phyloP scores from a whole-genome alignment of 2,797 vertebrate species.

The Spea hammondii region DNA sequence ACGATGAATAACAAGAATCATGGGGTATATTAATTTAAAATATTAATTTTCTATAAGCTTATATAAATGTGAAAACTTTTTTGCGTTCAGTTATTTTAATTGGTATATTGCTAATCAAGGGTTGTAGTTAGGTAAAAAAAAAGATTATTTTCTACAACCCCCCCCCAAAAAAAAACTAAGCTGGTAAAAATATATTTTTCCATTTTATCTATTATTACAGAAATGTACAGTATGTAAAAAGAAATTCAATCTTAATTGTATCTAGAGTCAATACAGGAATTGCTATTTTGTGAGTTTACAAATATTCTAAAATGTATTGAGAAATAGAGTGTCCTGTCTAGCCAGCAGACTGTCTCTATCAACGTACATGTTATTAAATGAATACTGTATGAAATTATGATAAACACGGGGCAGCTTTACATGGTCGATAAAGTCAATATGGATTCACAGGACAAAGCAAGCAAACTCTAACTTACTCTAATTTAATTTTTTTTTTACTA shows the following conservation, averaged over 20 bases:
- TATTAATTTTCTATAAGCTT: too few species aligned
- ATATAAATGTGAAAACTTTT: too few species aligned
- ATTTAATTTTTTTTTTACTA: too few species aligned
- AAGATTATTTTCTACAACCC: not conserved
- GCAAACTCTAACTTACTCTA: too few species aligned
- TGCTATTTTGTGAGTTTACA: not conserved
- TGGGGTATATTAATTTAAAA: too few species aligned
- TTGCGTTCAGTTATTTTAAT: not conserved
- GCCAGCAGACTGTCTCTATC: too few species aligned
- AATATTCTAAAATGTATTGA: not conserved
- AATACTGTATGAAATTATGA: not conserved
- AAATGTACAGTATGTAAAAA: not conserved
- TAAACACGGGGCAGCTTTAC: not conserved
- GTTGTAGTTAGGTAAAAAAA: not conserved
- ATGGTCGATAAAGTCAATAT: not conserved
- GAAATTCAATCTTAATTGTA: slow-evolving; percentile 1
- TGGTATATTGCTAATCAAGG: not conserved
- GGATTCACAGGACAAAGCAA: too few species aligned
- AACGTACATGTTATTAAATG: too few species aligned
- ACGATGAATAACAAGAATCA: too few species aligned
- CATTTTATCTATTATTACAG: not conserved
- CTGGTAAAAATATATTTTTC: not conserved
- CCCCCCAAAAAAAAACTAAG: not conserved
- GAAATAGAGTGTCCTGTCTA: not conserved
- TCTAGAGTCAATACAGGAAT: not conserved